These are phyloP conservation scores for Drosophila affinis DNA, from an alignment of 2,888 invertebrate species.

Conservation along the genomic window DNA sequence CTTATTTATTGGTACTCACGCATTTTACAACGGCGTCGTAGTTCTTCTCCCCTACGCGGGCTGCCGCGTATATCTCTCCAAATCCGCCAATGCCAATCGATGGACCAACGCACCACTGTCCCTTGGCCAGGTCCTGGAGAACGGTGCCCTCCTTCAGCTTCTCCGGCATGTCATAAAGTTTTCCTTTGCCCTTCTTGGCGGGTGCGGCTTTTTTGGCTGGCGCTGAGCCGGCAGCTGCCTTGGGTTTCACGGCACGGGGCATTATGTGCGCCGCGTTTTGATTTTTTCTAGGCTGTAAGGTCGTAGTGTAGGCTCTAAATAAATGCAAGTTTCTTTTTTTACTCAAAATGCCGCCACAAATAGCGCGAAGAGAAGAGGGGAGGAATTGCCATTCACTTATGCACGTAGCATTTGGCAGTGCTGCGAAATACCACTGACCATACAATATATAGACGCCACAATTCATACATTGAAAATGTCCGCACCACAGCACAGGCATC, in stretches of 20 bases:
- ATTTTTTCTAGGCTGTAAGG: too few species aligned
- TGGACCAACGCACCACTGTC: constrained; percentile 93
- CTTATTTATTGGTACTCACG: constrained; percentile 84
- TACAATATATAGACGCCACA: too few species aligned
- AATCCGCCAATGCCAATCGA: constrained; percentile 97
- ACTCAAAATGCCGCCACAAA: constrained; percentile 46
- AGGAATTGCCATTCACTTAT: constrained; percentile 6
- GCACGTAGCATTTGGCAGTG: too few species aligned
- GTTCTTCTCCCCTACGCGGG: constrained; percentile 85
- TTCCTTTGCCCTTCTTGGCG: constrained; percentile 74
- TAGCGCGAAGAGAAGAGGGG: background rate
- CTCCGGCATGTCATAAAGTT: constrained; percentile 81
- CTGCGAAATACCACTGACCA: too few species aligned
- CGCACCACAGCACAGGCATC: too few species aligned
- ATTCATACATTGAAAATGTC: too few species aligned
- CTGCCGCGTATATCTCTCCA: constrained; percentile 95
- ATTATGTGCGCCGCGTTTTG: constrained; percentile 40
- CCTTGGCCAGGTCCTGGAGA: constrained; percentile 90
- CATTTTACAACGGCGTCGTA: constrained; percentile 92
- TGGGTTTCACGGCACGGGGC: constrained; percentile 73
- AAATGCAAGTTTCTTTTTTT: background rate
- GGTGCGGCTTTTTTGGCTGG: constrained; percentile 61
- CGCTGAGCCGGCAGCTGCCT: constrained; percentile 32
- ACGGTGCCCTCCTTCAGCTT: constrained; percentile 87
- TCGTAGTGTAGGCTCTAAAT: background rate